Evolutionary conservation across 2,888 invertebrate genomes (phyloP), one percentile per base, ranked within the genome.

Genomic region (Ochlodes sylvanus): DNA sequence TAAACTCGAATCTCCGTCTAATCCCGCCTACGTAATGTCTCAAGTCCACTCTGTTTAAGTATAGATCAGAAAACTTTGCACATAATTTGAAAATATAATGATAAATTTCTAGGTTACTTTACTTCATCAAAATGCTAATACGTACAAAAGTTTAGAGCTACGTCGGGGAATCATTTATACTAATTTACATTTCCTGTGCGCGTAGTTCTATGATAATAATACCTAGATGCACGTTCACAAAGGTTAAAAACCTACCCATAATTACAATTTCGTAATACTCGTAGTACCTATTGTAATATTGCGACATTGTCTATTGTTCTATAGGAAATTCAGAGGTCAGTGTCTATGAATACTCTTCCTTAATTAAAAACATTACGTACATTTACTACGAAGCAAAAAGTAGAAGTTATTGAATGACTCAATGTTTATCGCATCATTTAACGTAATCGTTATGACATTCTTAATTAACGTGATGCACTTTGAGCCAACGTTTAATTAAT

Each of bases 331-430:
- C n/a, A 21, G n/a, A 54, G 50, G 50, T 54, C n/a, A 27, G 14
- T 52, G 52, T 32, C n/a, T n/a, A 54, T 54, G 14, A 54, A 32
- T 32, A 54, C 54, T n/a, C 54, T 54, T 52, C 52, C 52, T 54
- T 54, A 54, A 27, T 27, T 54, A 54, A 27, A 47, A 27, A 54
- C 14, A 54, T 54, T 14, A 32, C 27, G 54, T 54, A 32, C 7
- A n/a, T 27, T 27, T 21, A 21, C 52, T 21, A 9, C 9, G 9
- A 14, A 32, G 27, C 27, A 27, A 54, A 54, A 9, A 54, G 5
- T 54, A 52, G n/a, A n/a, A n/a, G 14, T 32, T 14, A 17, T n/a
- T 50, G 17, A 19, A 10, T 47, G 17, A 47, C 47, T 19, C 17
- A 19, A 7, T 19, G 47, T 6, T 47, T 19, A 9, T 47, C 47